These are phyloP conservation scores for Dallia pectoralis DNA, from an alignment of 2,797 vertebrate species.

Conservation along the genomic window DNA sequence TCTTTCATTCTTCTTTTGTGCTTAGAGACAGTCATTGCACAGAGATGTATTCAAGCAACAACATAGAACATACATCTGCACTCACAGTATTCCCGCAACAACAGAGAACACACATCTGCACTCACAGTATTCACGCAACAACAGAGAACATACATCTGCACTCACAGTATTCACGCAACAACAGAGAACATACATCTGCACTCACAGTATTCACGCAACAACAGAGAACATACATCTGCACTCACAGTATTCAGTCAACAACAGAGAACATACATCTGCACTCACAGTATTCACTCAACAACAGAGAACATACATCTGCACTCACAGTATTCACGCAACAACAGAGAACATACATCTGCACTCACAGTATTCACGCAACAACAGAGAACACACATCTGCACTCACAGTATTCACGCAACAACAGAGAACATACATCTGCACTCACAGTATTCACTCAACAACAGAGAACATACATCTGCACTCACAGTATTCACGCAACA, in stretches of 20 bases:
- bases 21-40: constrained; percentile 46
- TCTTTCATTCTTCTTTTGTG: constrained; percentile 43
- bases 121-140: not conserved
- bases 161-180: not conserved
- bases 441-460: not conserved
- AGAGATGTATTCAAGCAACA: constrained; percentile 34
- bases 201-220: not conserved
- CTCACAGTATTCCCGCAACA: not conserved
- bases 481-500: not conserved
- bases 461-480: not conserved
- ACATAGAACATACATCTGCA: not conserved
- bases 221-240: not conserved
- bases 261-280: too few species aligned
- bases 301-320: not conserved
- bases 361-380: not conserved
- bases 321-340: not conserved
- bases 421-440: not conserved
- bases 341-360: not conserved
- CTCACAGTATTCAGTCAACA: not conserved
- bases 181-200: not conserved
- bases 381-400: not conserved
- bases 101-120: not conserved
- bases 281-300: too few species aligned
- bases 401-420: not conserved
- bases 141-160: not conserved